Evolutionary conservation across 2,113 vertebrate species (phyloP).

Genomic region (Limanda limanda): DNA sequence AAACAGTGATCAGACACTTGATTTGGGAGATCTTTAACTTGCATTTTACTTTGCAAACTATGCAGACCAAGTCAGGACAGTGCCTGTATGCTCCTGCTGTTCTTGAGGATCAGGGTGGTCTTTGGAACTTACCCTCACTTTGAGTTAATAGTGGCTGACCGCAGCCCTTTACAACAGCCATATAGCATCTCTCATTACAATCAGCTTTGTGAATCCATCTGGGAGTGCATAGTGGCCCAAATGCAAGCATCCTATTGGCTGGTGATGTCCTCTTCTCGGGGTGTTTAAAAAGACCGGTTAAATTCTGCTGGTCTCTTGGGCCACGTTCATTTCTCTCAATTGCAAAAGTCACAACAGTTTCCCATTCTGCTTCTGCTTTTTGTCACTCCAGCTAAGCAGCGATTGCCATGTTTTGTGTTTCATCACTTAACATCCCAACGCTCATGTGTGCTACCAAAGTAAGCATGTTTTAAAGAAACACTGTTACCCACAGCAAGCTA

Average conservation of each 20-base stretch:
- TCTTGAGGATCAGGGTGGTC: constrained; percentile 31
- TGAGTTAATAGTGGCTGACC: constrained; percentile 6
- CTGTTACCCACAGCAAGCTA: constrained; percentile 6
- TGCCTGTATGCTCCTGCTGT: constrained; percentile 49
- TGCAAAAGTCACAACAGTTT: constrained; percentile 13
- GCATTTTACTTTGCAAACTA: constrained; percentile 63
- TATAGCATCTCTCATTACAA: constrained; percentile 28
- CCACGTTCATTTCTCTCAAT: constrained; percentile 15
- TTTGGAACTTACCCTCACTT: constrained; percentile 9
- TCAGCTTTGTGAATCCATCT: constrained; percentile 4
- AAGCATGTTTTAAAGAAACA: constrained; percentile 21
- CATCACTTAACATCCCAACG: constrained; percentile 21
- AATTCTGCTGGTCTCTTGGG: background rate
- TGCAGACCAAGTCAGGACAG: constrained; percentile 64
- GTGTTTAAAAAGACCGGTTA: background rate
- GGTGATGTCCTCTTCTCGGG: background rate
- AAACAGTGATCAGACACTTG: constrained; percentile 27
- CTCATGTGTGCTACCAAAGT: constrained; percentile 39
- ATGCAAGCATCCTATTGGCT: background rate
- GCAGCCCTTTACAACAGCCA: constrained; percentile 13
- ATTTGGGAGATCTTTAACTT: constrained; percentile 40
- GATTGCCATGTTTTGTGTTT: constrained; percentile 16
- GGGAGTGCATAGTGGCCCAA: no score
- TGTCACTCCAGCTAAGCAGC: background rate
- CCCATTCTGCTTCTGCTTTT: constrained; percentile 39